Percentiles rank a stretch among this genome's conserved stretches.
Evolutionary conservation across 2,797 vertebrate genomes (phyloP).

Genomic region (Ctenopoma kingsleyae): DNA sequence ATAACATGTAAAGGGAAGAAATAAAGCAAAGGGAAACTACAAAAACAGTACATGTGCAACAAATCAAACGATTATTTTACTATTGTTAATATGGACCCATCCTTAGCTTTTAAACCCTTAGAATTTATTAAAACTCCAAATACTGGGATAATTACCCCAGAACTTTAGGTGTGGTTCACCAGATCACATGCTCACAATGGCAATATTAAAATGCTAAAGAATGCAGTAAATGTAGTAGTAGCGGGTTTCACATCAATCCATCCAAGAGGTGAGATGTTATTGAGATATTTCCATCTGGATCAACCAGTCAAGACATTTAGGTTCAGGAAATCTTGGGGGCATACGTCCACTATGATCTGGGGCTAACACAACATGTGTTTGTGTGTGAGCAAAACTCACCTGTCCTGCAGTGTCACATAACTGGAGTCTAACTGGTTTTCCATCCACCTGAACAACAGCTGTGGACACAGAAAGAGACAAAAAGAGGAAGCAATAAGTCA

Average conservation of each 20-base stretch:
- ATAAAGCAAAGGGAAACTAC: neutral
- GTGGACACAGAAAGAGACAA: slow-evolving; percentile 56
- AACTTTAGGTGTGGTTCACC: too few species aligned
- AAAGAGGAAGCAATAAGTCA: slow-evolving; percentile 48
- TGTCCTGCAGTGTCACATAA: slow-evolving; percentile 91
- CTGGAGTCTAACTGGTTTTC: slow-evolving; percentile 87
- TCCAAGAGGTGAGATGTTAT: neutral
- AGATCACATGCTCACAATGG: neutral
- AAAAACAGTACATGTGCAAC: neutral
- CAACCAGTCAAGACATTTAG: neutral
- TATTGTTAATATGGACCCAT: neutral
- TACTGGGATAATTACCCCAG: neutral
- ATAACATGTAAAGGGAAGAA: neutral
- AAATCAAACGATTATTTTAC: neutral
- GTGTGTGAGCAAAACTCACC: slow-evolving; percentile 75
- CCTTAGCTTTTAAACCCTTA: neutral
- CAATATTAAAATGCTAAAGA: neutral
- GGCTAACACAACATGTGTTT: neutral
- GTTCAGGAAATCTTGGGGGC: neutral
- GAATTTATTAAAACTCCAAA: neutral
- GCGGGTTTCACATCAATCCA: neutral
- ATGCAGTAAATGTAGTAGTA: neutral
- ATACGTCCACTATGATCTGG: neutral
- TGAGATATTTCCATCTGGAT: neutral
- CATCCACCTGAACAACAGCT: slow-evolving; percentile 90